Evolutionary conservation across 2,888 invertebrate species (phyloP).

Genomic region (Apodemia mormo): DNA sequence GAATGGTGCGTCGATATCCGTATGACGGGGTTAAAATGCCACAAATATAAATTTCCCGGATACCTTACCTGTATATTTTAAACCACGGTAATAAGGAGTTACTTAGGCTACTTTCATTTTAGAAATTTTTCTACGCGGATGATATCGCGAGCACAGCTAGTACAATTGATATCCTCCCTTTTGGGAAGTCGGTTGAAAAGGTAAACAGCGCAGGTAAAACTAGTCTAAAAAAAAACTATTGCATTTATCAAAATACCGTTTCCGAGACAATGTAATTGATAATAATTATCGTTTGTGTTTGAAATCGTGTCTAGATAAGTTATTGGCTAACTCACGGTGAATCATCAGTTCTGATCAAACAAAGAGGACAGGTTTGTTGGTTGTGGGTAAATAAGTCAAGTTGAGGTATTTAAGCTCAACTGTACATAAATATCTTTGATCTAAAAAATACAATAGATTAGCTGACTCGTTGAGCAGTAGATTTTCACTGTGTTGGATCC

Average conservation of each 20-base stretch:
- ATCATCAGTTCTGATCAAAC: background rate
- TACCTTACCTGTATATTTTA: no score
- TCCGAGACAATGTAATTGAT: conserved; percentile 3
- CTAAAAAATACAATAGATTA: no score
- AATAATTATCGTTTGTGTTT: background rate
- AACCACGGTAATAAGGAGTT: no score
- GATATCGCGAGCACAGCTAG: no score
- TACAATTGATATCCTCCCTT: no score
- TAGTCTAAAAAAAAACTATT: background rate
- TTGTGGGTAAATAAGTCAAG: background rate
- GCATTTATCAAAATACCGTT: conserved; percentile 4
- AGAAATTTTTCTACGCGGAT: no score
- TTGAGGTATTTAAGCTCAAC: background rate
- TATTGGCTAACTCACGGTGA: background rate
- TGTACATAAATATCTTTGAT: background rate
- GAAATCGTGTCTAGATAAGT: background rate
- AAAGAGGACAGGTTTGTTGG: conserved; percentile 8
- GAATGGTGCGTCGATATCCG: no score
- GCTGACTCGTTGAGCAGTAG: no score
- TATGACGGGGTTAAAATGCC: no score
- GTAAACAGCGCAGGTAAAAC: conserved; percentile 23
- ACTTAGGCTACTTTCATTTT: no score
- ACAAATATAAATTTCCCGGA: no score
- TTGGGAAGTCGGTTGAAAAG: background rate
- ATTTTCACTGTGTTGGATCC: no score